Evolutionary conservation across 2,888 invertebrate genomes (phyloP).

Genomic region (Spodoptera picta): DNA sequence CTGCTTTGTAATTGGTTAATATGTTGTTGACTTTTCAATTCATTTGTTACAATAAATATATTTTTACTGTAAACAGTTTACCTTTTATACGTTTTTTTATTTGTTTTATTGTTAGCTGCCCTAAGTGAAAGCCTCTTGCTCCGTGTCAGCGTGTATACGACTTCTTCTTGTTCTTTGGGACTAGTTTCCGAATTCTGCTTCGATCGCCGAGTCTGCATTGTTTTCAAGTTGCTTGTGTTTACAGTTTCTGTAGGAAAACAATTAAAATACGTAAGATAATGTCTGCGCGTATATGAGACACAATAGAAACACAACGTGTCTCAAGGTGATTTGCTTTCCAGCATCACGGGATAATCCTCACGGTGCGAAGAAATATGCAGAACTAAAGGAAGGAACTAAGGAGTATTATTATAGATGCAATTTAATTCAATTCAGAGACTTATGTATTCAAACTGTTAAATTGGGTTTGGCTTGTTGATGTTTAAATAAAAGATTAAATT

Average conservation of each 20-base stretch:
- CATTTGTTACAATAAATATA: not conserved
- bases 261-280: not conserved
- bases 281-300: no score
- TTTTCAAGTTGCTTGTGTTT: slow-evolving; percentile 26
- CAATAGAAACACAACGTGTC: no score
- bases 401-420: no score
- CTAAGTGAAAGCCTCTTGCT: slow-evolving; percentile 13
- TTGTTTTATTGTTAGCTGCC: slow-evolving; percentile 29
- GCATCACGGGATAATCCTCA: no score
- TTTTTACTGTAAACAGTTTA: slow-evolving; percentile 43
- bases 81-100: slow-evolving; percentile 46
- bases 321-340: no score
- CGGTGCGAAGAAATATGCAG: no score
- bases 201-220: slow-evolving; percentile 37
- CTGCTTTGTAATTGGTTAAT: slow-evolving; percentile 5
- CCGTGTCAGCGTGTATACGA: slow-evolving; percentile 59
- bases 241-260: slow-evolving; percentile 31
- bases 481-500: no score
- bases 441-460: no score
- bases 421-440: no score
- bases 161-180: slow-evolving; percentile 37
- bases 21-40: no score
- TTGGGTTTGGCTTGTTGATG: no score
- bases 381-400: no score
- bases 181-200: slow-evolving; percentile 31